A percentile compares a stretch with the other conserved stretches of the same genome.
Conservation (phyloP, 2,797 vertebrate genomes). For the Chelidonichthys spinosus region DNA sequence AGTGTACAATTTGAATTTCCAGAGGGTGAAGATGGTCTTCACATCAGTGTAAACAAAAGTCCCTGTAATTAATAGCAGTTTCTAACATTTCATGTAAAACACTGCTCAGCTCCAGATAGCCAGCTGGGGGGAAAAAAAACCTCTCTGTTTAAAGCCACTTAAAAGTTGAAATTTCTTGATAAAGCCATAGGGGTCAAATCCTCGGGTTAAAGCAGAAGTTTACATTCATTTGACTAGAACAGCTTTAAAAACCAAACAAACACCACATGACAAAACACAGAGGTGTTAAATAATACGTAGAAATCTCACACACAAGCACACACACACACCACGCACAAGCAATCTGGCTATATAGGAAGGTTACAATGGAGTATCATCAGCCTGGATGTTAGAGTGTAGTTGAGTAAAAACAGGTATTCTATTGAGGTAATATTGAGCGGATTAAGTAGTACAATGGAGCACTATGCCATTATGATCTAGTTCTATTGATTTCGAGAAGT, state of each 20-base stretch:
- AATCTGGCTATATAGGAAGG: background rate
- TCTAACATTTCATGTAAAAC: conserved; percentile 13
- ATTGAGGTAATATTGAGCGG: background rate
- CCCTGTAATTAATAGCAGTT: conserved; percentile 3
- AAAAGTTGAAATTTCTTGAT: background rate
- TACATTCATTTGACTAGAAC: background rate
- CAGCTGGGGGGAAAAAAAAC: background rate
- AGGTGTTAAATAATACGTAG: background rate
- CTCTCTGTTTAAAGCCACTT: background rate
- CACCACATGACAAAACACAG: background rate
- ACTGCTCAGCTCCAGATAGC: conserved; percentile 12
- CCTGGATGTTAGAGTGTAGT: background rate
- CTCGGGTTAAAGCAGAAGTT: conserved; percentile 1
- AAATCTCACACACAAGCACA: background rate
- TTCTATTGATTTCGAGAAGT: conserved; percentile 5
- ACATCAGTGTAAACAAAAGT: background rate
- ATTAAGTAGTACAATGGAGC: conserved; percentile 4
- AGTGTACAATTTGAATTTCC: conserved; percentile 14
- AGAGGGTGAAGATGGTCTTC: conserved; percentile 9
- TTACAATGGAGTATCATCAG: background rate
- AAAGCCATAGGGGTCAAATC: background rate
- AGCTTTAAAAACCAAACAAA: conserved; percentile 13
- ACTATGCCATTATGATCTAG: conserved; percentile 1
- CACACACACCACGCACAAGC: background rate
- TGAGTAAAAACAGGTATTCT: background rate